phyloP scores from a whole-genome alignment of 1,140 invertebrate genomes.

The Drosophila subpulchrella region DNA sequence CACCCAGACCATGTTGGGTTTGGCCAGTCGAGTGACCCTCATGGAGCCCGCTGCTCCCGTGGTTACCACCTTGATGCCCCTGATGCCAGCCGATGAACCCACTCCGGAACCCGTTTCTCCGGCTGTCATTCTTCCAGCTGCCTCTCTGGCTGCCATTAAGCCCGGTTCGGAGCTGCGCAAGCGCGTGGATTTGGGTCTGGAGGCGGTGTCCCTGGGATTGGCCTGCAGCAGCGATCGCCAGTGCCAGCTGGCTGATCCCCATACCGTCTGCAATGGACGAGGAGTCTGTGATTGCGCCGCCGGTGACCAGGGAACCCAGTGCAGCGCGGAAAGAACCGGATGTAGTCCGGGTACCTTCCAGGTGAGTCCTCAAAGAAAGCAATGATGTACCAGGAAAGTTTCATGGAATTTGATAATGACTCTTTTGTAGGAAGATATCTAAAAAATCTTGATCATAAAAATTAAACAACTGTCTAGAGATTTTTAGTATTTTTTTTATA shows the following conservation, averaged over 20 bases:
- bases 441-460: too few relatives aligned
- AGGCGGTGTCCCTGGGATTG: slow-evolving; percentile 90
- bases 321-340: slow-evolving; percentile 89
- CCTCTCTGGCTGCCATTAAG: slow-evolving; percentile 30
- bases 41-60: slow-evolving; percentile 85
- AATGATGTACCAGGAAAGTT: too few relatives aligned
- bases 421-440: too few relatives aligned
- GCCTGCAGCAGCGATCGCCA: slow-evolving; percentile 90
- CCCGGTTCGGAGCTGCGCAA: slow-evolving; percentile 71
- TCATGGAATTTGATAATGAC: too few relatives aligned
- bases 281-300: slow-evolving; percentile 92
- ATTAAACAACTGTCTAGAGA: too few relatives aligned
- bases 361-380: slow-evolving; percentile 84
- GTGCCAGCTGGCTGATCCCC: slow-evolving; percentile 91
- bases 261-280: slow-evolving; percentile 89
- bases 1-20: slow-evolving; percentile 79
- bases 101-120: slow-evolving; percentile 53
- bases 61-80: slow-evolving; percentile 71
- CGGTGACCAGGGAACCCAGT: slow-evolving; percentile 84
- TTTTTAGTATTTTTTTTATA: too few relatives aligned
- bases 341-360: slow-evolving; percentile 94
- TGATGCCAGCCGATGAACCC: slow-evolving; percentile 67
- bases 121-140: slow-evolving; percentile 1
- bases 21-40: slow-evolving; percentile 84
- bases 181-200: slow-evolving; percentile 85